A percentile compares a stretch with the other conserved stretches of the same genome.
phyloP scores from a whole-genome alignment of 2,797 vertebrate species.

The Rhabdomys pumilio region DNA sequence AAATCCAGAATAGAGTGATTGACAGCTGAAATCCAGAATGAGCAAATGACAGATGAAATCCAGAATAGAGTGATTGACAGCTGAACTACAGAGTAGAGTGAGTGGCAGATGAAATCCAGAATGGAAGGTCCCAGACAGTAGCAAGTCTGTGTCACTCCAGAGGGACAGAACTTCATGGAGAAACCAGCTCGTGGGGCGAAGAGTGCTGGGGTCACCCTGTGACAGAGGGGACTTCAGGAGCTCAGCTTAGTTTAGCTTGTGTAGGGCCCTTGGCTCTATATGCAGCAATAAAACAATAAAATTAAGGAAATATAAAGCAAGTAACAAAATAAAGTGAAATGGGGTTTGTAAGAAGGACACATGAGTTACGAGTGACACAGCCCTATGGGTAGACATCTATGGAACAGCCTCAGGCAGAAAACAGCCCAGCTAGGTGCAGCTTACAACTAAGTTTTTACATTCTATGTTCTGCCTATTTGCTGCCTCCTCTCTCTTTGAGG shows the following conservation, averaged over 20 bases:
- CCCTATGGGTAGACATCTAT: no score
- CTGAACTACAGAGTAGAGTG: no score
- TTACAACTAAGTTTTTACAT: background rate
- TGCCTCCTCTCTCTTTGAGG: background rate
- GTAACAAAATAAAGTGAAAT: background rate
- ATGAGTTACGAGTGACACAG: background rate
- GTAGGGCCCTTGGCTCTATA: background rate
- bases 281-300: background rate
- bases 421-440: background rate
- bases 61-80: no score
- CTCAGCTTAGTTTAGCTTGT: background rate
- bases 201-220: background rate
- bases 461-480: background rate
- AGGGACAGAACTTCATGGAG: background rate
- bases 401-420: background rate
- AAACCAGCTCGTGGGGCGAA: fast-evolving
- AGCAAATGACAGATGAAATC: no score
- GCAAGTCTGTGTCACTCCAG: background rate
- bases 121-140: background rate
- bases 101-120: background rate
- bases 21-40: no score
- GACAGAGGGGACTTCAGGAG: background rate
- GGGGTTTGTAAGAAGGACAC: background rate
- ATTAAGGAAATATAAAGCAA: background rate
- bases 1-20: no score